phyloP scores from a whole-genome alignment of 1,140 invertebrate species.

The Cotesia glomerata region DNA sequence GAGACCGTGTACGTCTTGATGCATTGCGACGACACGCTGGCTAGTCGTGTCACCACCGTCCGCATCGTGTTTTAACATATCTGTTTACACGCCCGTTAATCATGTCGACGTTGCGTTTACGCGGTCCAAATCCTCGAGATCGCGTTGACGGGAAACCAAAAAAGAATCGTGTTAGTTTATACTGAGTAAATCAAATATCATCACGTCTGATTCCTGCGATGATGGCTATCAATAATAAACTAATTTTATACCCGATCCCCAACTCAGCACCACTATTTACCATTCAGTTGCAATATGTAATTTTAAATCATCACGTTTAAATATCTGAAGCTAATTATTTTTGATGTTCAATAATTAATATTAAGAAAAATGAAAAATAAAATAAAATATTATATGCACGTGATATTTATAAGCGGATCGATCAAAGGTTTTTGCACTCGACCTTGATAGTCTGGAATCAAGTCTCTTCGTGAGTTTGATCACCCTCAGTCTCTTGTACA shows the following conservation, averaged over 20 bases:
- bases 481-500: neutral
- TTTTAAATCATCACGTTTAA: too few species aligned
- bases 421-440: slow-evolving; percentile 22
- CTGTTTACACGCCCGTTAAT: slow-evolving; percentile 61
- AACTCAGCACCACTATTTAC: too few species aligned
- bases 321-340: too few species aligned
- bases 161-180: too few species aligned
- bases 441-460: slow-evolving; percentile 22
- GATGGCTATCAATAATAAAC: too few species aligned
- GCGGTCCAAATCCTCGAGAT: slow-evolving; percentile 40
- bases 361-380: neutral
- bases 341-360: too few species aligned
- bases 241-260: too few species aligned
- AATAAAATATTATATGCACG: neutral
- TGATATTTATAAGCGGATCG: slow-evolving; percentile 22
- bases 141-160: slow-evolving; percentile 32
- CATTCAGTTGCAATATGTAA: too few species aligned
- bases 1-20: slow-evolving; percentile 49
- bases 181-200: too few species aligned
- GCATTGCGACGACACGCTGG: slow-evolving; percentile 51
- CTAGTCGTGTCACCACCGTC: slow-evolving; percentile 47
- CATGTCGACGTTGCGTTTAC: slow-evolving; percentile 45
- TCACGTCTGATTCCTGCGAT: too few species aligned
- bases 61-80: slow-evolving; percentile 60
- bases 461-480: slow-evolving; percentile 8